phyloP scores from a whole-genome alignment of 1,140 invertebrate genomes.

The Cyrtorhinus lividipennis region DNA sequence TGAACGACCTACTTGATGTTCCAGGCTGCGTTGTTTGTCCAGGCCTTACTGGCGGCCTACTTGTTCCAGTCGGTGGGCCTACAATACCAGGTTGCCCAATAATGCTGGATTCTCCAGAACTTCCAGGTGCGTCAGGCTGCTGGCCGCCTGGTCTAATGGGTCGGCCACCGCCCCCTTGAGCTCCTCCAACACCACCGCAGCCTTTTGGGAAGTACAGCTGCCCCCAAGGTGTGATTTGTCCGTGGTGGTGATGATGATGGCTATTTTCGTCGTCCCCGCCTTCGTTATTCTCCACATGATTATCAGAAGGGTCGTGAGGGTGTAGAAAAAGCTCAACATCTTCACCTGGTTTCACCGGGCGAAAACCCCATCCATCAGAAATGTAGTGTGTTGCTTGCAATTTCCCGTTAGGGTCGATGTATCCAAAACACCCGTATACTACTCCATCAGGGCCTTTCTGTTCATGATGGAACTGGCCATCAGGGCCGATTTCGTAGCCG shows the following conservation, averaged over 20 bases:
- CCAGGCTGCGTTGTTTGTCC: constrained; percentile 19
- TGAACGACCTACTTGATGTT: too few relatives aligned
- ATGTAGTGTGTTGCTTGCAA: constrained; percentile 56
- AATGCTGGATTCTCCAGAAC: constrained; percentile 23
- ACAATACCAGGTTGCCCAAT: constrained; percentile 22
- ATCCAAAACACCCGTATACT: constrained; percentile 64
- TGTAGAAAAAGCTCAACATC: constrained; percentile 51
- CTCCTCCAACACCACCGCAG: constrained; percentile 30
- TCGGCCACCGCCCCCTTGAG: constrained; percentile 10
- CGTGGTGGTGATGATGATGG: constrained; percentile 31
- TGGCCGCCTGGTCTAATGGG: too few relatives aligned
- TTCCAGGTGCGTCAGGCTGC: constrained; percentile 24
- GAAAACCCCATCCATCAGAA: constrained; percentile 59
- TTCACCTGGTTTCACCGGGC: constrained; percentile 49
- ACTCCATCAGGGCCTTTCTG: constrained; percentile 52
- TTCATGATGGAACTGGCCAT: constrained; percentile 65
- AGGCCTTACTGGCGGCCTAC: constrained; percentile 19
- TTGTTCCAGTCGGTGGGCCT: constrained; percentile 22
- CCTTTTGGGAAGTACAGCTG: constrained; percentile 44
- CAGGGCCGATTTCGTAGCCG: constrained; percentile 40
- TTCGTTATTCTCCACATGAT: constrained; percentile 14
- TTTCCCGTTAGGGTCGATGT: constrained; percentile 49
- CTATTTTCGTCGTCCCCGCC: constrained; percentile 11
- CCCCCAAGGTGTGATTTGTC: constrained; percentile 40
- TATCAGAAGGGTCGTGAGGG: constrained; percentile 23